Conservation (phyloP, 2,113 vertebrate species). For the Brienomyrus brachyistius region DNA sequence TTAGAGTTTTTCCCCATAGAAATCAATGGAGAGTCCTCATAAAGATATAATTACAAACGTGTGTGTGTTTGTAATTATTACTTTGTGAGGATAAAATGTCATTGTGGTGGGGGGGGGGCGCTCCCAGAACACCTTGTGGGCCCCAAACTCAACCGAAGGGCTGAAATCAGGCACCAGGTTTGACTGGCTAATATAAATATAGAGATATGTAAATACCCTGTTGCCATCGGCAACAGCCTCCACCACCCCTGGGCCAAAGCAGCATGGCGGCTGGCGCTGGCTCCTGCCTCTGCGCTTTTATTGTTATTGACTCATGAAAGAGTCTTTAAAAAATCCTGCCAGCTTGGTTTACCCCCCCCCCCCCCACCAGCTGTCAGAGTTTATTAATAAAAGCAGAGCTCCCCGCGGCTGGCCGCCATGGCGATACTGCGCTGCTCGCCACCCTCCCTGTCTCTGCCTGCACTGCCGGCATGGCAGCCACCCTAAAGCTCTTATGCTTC, state of each 20-base stretch:
- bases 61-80: not conserved
- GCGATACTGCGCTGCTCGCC: not conserved
- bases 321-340: slow-evolving; percentile 25
- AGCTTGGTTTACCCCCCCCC: slow-evolving; percentile 20
- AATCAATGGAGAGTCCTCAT: too few relatives aligned
- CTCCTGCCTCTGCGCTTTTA: slow-evolving; percentile 17
- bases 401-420: not conserved
- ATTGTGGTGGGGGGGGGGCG: not conserved
- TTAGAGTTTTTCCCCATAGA: too few relatives aligned
- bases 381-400: slow-evolving; percentile 31
- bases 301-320: slow-evolving; percentile 29
- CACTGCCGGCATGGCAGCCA: not conserved
- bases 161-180: slow-evolving; percentile 13
- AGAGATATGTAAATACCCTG: slow-evolving; percentile 14
- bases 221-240: slow-evolving; percentile 22
- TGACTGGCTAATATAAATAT: slow-evolving; percentile 18
- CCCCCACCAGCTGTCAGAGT: slow-evolving; percentile 24
- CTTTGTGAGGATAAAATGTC: not conserved
- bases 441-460: not conserved
- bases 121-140: not conserved
- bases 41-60: too few relatives aligned
- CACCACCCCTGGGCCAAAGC: not conserved
- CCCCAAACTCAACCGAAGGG: not conserved
- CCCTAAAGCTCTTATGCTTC: not conserved
- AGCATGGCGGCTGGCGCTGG: not conserved